These are phyloP conservation scores for Poliocrania exsul DNA, from an alignment of 2,797 vertebrate species.

Conservation along the genomic window DNA sequence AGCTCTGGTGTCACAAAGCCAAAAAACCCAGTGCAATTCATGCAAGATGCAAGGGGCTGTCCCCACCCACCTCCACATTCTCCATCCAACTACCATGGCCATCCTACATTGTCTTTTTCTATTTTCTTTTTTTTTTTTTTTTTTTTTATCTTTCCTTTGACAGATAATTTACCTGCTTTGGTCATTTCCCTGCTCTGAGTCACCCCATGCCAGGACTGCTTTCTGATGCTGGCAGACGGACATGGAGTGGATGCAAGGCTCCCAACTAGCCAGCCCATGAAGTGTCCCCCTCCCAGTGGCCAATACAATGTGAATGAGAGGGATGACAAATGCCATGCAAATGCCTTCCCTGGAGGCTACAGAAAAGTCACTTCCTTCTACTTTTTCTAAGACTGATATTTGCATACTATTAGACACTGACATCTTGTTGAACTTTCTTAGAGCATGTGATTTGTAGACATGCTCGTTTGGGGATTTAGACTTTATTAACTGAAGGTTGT, in stretches of 20 bases:
- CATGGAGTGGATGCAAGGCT: background rate
- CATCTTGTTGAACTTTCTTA: slow-evolving; percentile 43
- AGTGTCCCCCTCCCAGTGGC: background rate
- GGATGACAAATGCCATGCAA: background rate
- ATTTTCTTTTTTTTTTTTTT: background rate
- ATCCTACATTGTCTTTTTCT: background rate
- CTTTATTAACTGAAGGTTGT: background rate
- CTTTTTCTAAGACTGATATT: background rate
- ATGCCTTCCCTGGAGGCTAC: background rate
- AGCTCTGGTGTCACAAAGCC: background rate
- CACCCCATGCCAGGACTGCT: background rate
- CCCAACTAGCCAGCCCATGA: background rate
- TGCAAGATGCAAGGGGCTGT: background rate
- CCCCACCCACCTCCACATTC: fast-evolving
- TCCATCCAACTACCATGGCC: background rate
- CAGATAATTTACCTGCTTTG: background rate
- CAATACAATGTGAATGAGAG: background rate
- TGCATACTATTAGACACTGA: background rate
- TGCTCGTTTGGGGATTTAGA: background rate
- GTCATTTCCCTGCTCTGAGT: background rate
- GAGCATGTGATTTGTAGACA: fast-evolving
- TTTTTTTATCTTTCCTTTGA: background rate
- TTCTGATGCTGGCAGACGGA: background rate
- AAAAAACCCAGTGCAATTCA: fast-evolving
- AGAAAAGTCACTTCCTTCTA: background rate